Conservation (phyloP, 2,113 vertebrate genomes). For the Phalacrocorax carbo region DNA sequence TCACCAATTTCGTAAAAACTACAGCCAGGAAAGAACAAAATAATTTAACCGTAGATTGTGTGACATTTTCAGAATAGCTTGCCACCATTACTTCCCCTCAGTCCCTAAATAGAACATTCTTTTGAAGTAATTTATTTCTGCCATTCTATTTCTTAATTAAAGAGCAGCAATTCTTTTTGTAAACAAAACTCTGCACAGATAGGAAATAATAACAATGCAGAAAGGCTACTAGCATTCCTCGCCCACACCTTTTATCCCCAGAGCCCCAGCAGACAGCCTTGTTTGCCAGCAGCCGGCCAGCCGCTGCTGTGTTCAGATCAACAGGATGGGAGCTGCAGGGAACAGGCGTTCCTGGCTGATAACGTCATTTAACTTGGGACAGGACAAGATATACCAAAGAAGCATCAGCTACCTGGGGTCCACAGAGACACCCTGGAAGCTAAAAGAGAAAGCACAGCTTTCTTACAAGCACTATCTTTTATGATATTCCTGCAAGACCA, state of each 20-base stretch:
- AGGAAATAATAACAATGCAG: background rate
- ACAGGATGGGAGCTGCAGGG: background rate
- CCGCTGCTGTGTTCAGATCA: background rate
- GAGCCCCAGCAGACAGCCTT: background rate
- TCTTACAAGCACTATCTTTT: background rate
- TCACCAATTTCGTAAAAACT: background rate
- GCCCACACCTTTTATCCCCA: background rate
- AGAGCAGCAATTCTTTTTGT: background rate
- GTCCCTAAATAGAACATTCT: background rate
- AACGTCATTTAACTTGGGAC: background rate
- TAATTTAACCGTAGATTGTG: background rate
- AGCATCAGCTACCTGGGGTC: background rate
- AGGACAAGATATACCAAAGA: background rate
- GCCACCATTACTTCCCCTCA: background rate
- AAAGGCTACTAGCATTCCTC: background rate
- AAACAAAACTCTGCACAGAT: background rate
- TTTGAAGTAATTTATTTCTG: constrained; percentile 6
- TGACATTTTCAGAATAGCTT: background rate
- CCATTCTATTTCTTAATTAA: background rate
- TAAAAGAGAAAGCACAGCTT: background rate
- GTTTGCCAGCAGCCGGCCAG: background rate
- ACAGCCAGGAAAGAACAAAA: constrained; percentile 26
- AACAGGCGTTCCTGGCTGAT: rapidly evolving
- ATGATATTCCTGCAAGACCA: background rate
- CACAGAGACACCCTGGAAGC: background rate